Percentiles rank a stretch among this genome's conserved stretches.
phyloP scores from a whole-genome alignment of 1,140 invertebrate species.

The Samia ricini region DNA sequence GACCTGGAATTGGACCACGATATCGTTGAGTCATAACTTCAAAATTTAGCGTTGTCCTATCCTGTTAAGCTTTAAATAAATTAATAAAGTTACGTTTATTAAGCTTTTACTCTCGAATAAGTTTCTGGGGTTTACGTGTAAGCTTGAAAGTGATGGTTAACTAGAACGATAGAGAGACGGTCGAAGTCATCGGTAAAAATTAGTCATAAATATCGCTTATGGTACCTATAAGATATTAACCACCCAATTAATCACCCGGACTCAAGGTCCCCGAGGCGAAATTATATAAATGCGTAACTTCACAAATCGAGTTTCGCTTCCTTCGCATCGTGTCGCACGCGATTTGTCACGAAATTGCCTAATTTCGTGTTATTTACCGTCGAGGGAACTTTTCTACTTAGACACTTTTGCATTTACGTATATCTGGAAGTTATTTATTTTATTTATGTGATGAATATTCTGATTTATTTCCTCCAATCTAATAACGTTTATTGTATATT shows the following conservation, averaged over 20 bases:
- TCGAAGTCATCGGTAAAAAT: too few relatives aligned
- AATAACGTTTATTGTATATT: too few relatives aligned
- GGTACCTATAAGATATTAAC: not conserved
- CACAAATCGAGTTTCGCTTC: conserved; percentile 1
- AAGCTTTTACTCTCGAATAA: too few relatives aligned
- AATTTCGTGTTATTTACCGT: not conserved
- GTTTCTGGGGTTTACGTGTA: too few relatives aligned
- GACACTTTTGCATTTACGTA: not conserved
- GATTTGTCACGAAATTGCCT: not conserved
- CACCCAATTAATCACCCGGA: not conserved
- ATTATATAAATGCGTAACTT: not conserved
- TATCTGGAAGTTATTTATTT: not conserved
- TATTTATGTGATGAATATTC: not conserved
- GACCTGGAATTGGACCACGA: too few relatives aligned
- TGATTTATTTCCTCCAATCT: not conserved
- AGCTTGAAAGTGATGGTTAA: too few relatives aligned
- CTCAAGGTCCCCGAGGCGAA: not conserved
- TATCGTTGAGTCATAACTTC: too few relatives aligned
- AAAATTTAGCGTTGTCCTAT: too few relatives aligned
- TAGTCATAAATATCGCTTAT: too few relatives aligned
- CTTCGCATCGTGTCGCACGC: not conserved
- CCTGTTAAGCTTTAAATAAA: too few relatives aligned
- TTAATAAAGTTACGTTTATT: too few relatives aligned
- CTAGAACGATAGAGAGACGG: too few relatives aligned
- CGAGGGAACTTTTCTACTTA: not conserved